Conservation (phyloP, 2,888 invertebrate genomes). For the Macrosoma leucophasiata region DNA sequence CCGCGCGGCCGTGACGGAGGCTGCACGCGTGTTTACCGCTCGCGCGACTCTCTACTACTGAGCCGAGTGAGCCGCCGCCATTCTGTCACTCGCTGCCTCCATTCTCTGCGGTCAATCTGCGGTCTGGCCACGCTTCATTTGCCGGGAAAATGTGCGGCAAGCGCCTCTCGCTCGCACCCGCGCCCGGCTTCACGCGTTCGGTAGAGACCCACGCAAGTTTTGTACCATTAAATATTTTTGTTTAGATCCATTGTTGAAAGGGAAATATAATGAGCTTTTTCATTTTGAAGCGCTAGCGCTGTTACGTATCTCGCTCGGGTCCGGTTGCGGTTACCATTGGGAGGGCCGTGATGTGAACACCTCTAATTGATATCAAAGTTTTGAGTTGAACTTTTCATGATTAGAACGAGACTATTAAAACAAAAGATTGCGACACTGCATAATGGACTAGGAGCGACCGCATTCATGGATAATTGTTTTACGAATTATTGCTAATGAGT, state of each 20-base stretch:
- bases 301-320: conserved; percentile 43
- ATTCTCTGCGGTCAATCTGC: conserved; percentile 77
- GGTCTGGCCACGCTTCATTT: conserved; percentile 76
- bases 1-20: conserved; percentile 28
- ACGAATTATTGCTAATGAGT: conserved; percentile 10
- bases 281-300: conserved; percentile 44
- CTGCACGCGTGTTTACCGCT: conserved; percentile 53
- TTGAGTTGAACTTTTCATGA: conserved; percentile 1
- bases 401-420: conserved; percentile 11
- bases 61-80: conserved; percentile 71
- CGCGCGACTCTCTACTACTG: conserved; percentile 67
- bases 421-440: conserved; percentile 11
- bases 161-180: conserved; percentile 47
- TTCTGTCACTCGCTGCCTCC: conserved; percentile 75
- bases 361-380: conserved; percentile 9
- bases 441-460: conserved; percentile 12
- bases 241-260: conserved; percentile 67
- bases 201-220: conserved; percentile 61
- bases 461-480: conserved; percentile 18
- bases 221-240: conserved; percentile 66
- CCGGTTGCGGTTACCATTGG: conserved; percentile 37
- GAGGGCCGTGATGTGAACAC: conserved; percentile 37
- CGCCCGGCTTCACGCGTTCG: conserved; percentile 27
- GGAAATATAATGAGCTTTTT: conserved; percentile 71
- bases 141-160: conserved; percentile 68